These are phyloP conservation scores for Apodemus agrarius DNA, from an alignment of 2,797 vertebrate genomes.

Conservation along the genomic window DNA sequence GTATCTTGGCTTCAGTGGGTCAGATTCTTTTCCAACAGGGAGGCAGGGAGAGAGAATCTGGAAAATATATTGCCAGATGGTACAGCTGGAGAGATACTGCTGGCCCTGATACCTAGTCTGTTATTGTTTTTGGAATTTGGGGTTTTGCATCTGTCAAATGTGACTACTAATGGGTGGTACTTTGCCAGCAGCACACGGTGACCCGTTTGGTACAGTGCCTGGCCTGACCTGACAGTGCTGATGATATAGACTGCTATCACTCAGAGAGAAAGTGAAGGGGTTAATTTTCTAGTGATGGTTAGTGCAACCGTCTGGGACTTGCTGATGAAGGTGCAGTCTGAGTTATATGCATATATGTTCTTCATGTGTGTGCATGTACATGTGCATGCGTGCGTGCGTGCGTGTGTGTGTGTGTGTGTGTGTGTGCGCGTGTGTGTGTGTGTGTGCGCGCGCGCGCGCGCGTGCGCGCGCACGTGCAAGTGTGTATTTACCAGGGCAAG, in stretches of 20 bases:
- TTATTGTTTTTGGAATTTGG: background rate
- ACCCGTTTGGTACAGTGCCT: background rate
- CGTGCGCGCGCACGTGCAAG: no score
- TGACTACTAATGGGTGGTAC: background rate
- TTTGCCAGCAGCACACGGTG: background rate
- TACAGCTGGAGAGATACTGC: background rate
- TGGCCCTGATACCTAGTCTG: background rate
- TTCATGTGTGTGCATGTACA: rapidly evolving
- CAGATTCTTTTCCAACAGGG: background rate
- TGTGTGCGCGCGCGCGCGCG: rapidly evolving
- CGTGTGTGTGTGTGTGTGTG: rapidly evolving
- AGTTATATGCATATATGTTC: background rate
- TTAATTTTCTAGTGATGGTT: background rate
- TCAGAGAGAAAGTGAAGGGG: background rate
- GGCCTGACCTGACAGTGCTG: background rate
- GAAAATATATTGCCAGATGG: background rate
- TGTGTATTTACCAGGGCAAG: background rate
- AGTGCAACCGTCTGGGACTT: background rate
- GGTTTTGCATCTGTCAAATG: background rate
- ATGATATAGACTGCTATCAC: background rate
- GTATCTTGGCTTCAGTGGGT: background rate
- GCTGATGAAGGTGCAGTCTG: background rate
- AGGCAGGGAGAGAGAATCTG: background rate
- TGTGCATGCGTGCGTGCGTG: background rate
- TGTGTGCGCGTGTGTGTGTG: no score